phyloP scores from a whole-genome alignment of 1,140 invertebrate genomes.

The Drosophila repletoides region DNA sequence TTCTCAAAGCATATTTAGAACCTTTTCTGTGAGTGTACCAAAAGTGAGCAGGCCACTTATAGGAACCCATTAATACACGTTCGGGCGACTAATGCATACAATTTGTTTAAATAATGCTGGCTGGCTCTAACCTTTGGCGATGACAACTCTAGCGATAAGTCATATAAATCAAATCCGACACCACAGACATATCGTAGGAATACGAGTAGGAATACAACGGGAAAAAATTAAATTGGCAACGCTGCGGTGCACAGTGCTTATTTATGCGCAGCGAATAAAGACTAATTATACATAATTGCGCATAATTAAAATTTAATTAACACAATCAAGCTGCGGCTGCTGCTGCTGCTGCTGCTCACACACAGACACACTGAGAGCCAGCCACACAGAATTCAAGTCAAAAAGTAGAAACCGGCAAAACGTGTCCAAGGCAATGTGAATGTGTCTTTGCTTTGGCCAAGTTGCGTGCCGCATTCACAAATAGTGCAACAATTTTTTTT shows the following conservation, averaged over 20 bases:
- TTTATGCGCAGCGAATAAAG: conserved; percentile 51
- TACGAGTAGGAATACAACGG: conserved; percentile 5
- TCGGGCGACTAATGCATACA: conserved; percentile 45
- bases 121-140: conserved; percentile 45
- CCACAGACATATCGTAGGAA: conserved; percentile 22
- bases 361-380: background rate
- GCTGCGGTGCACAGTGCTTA: conserved; percentile 39
- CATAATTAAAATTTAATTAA: conserved; percentile 78
- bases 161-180: conserved; percentile 39
- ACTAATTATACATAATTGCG: conserved; percentile 73
- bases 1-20: too few relatives aligned
- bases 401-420: conserved; percentile 62
- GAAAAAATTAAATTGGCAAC: conserved; percentile 52
- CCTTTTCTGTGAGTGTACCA: too few relatives aligned
- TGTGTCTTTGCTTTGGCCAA: conserved; percentile 40
- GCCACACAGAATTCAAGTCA: conserved; percentile 16
- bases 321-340: conserved; percentile 76
- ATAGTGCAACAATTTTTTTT: conserved; percentile 38
- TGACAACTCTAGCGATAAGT: conserved; percentile 28
- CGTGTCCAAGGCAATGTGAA: conserved; percentile 66
- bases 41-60: background rate
- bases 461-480: conserved; percentile 53
- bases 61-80: conserved; percentile 30
- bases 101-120: conserved; percentile 44
- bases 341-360: too few relatives aligned